Base-by-base conservation (phyloP, 1,140 invertebrate genomes). In the Drosophila elegans region DNA sequence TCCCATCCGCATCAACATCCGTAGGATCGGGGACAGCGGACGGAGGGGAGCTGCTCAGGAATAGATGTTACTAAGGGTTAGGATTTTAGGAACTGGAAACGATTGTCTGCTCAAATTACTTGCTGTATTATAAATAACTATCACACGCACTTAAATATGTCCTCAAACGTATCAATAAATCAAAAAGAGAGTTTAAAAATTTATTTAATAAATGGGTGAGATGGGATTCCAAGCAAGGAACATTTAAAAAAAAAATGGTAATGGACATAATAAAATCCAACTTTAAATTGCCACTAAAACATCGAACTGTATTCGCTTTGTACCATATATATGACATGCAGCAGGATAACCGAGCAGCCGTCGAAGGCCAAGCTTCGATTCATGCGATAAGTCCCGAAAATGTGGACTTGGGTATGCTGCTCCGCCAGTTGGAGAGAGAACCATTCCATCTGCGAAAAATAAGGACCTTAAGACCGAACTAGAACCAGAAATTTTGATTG, bases 11-110 rank as follows among this genome's bases (percentile, higher is more conserved):
- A 69, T 49, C 42, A 84, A 12, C 56, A 76, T 49, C 63, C 66
- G 36, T 72, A 72, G 36, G 11, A 49, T 41, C 51, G 63, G 38
- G 51, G 44, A 9, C 5, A 16, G 16, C 13, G 10, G 32, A n/a
- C 7, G 27, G 4, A 16, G 16, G 11, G 48, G 59, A 88, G 46
- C 61, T 67, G 83, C 83, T 86, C 83, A 86, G 83, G 83, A 74
- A 79, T 86, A 83, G 67, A 55, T 80, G 44, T 83, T 74, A 39
- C 29, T 68, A 76, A 74, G 45, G 61, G 46, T 34, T 78, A 76
- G 68, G 51, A 46, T 48, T 63, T n/a, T 25, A 32, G 36, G 27
- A 38, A 46, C 21, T 13, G 32, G n/a, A 46, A 29, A 16, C 13
- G 60, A 44, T 4, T 25, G 45, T 63, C 32, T 59, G 82, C 74